Base-by-base conservation (phyloP, 2,888 invertebrate genomes). In the Itoplectis maculator region DNA sequence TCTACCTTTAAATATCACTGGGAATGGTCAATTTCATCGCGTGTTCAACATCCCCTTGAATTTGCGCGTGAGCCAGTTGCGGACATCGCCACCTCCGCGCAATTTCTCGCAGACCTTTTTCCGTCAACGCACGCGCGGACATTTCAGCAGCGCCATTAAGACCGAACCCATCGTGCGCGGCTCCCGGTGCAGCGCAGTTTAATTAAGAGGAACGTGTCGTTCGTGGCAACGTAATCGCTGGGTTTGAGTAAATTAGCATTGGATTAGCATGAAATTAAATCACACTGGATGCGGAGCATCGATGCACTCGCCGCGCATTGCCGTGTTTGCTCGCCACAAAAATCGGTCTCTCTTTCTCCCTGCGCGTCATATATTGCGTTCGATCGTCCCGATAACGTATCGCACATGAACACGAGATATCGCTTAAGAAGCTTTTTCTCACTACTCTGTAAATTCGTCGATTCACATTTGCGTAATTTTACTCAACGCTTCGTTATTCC, bases 241-340 rank as follows among this genome's bases (percentile, higher is more conserved):
- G 59, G 63, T 70, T 74, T 51, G 73, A 84, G 79, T 61, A 79
- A 82, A 84, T 84, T 79, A 84, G 84, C 82, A 82, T 82, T 68
- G 77, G 74, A 76, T 84, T 81, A 81, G 63, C 84, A 82, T 84
- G 73, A 79, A 82, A 82, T 82, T 79, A 79, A 84, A 77, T 69
- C 54, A 69, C 5, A 5, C 29, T 49, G 61, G 23, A 29, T 51
- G n/a, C 5, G 45, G 59, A 83, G 54, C 35, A 42, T 42, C 42
- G 13, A 7, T 29, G 29, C 56, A 56, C 72, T 47, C 70, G 7
- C 2, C 13, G 35, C 29, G 78, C 29, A 75, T 61, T 61, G 49
- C 49, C 72, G 72, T 81, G 76, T 37, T 35, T 37, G 47, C 15
- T 51, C 20, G 29, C 29, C 29, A 29, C 29, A 29, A n/a, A n/a